Conservation (phyloP, 2,113 vertebrate genomes). For the Circaetus cinerascens region DNA sequence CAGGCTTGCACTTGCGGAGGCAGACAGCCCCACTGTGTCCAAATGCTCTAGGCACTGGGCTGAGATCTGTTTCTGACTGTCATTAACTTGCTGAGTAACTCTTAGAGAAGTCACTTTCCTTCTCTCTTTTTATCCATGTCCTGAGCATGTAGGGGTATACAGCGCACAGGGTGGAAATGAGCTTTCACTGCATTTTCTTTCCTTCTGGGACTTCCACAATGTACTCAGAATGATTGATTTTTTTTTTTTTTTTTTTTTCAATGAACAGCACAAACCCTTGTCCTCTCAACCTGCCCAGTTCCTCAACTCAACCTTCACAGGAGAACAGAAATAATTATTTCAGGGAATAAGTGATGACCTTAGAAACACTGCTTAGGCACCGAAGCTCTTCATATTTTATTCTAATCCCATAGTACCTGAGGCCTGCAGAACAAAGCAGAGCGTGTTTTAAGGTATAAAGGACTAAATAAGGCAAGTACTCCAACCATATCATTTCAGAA, state of each 20-base stretch:
- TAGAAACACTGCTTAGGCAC: neutral
- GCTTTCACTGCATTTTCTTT: neutral
- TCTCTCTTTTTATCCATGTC: neutral
- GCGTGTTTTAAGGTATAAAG: neutral
- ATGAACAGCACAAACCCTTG: neutral
- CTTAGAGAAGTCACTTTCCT: neutral
- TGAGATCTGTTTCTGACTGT: neutral
- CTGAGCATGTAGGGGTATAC: accelerated
- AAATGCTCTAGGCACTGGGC: neutral
- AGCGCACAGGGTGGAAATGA: neutral
- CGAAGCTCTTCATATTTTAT: neutral
- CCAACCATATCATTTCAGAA: neutral
- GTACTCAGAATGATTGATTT: neutral
- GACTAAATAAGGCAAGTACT: neutral
- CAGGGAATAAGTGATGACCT: neutral
- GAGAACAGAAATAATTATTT: neutral
- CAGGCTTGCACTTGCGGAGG: neutral
- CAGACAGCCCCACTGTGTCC: neutral
- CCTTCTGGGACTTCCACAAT: neutral
- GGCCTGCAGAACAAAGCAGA: neutral
- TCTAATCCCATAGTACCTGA: neutral
- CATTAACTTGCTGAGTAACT: neutral
- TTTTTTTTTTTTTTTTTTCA: neutral
- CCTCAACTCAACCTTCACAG: neutral
- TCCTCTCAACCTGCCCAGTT: neutral